Evolutionary conservation across 2,888 invertebrate species (phyloP).

Genomic region (Rhingia rostrata): DNA sequence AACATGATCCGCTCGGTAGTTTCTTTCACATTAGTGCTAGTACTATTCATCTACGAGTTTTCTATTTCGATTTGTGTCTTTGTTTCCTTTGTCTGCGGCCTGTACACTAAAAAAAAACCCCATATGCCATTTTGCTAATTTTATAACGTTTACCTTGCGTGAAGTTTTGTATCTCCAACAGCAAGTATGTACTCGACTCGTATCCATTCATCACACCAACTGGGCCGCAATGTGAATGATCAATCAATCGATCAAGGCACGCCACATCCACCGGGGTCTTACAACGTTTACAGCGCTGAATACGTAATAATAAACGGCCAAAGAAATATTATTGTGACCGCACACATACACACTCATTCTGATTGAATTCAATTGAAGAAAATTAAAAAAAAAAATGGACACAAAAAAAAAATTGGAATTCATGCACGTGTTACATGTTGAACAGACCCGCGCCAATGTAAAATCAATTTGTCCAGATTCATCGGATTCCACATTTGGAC

Average conservation of each 20-base stretch:
- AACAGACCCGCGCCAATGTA: slow-evolving; percentile 28
- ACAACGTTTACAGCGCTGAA: background rate
- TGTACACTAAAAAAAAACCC: too few species aligned
- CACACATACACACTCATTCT: slow-evolving; percentile 3
- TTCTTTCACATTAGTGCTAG: background rate
- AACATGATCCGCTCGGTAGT: slow-evolving; percentile 27
- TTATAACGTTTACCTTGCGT: slow-evolving; percentile 37
- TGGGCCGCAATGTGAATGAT: slow-evolving; percentile 35
- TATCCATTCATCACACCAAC: background rate
- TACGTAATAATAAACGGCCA: slow-evolving; percentile 17
- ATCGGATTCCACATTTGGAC: slow-evolving; percentile 45
- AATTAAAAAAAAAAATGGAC: background rate
- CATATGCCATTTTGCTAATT: slow-evolving; percentile 31
- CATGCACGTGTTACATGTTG: slow-evolving; percentile 55
- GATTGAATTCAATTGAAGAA: slow-evolving; percentile 54
- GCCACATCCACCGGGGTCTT: background rate
- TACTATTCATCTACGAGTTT: background rate
- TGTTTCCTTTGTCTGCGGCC: background rate
- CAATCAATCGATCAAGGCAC: slow-evolving; percentile 55
- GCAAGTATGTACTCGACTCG: background rate
- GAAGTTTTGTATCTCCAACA: slow-evolving; percentile 2
- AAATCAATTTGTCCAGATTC: slow-evolving; percentile 64
- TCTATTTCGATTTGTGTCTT: background rate
- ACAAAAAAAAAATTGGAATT: slow-evolving; percentile 15
- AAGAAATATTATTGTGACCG: slow-evolving; percentile 23